phyloP scores from a whole-genome alignment of 2,797 vertebrate genomes.

The Hippoglossus hippoglossus region DNA sequence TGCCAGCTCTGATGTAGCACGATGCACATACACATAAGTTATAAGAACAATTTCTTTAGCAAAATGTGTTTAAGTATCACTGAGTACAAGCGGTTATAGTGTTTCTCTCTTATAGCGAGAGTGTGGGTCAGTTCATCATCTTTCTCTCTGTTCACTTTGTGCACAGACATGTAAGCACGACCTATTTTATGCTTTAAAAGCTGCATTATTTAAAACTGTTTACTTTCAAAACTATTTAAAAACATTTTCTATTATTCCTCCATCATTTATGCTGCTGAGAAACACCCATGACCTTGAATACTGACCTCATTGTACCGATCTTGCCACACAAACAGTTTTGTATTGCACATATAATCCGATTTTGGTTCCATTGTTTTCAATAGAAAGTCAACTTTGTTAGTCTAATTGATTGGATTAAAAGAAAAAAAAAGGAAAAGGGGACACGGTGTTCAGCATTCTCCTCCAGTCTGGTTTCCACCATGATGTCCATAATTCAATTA shows the following conservation, averaged over 20 bases:
- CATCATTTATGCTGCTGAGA: slow-evolving; percentile 5
- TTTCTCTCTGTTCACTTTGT: not conserved
- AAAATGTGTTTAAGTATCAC: not conserved
- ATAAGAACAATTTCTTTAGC: not conserved
- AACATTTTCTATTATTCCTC: slow-evolving; percentile 51
- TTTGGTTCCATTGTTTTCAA: slow-evolving; percentile 14
- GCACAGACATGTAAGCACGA: too few relatives aligned
- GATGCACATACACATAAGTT: not conserved
- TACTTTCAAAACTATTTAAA: not conserved
- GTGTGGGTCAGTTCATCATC: too few relatives aligned
- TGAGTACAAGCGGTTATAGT: too few relatives aligned
- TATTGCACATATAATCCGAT: slow-evolving; percentile 3
- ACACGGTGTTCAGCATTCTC: slow-evolving; percentile 30
- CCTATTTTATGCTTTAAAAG: not conserved
- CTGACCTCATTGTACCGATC: not conserved
- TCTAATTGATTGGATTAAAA: slow-evolving; percentile 27
- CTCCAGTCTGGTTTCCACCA: slow-evolving; percentile 20
- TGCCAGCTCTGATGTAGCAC: not conserved
- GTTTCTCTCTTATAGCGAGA: too few relatives aligned
- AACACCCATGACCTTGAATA: slow-evolving; percentile 23
- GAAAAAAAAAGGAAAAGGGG: slow-evolving; percentile 12
- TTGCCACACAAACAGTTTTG: not conserved
- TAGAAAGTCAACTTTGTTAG: slow-evolving; percentile 5
- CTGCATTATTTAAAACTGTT: not conserved
- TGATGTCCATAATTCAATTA: slow-evolving; percentile 77